Evolutionary conservation across 1,140 invertebrate species (phyloP).

Genomic region (Brachionus angularis): DNA sequence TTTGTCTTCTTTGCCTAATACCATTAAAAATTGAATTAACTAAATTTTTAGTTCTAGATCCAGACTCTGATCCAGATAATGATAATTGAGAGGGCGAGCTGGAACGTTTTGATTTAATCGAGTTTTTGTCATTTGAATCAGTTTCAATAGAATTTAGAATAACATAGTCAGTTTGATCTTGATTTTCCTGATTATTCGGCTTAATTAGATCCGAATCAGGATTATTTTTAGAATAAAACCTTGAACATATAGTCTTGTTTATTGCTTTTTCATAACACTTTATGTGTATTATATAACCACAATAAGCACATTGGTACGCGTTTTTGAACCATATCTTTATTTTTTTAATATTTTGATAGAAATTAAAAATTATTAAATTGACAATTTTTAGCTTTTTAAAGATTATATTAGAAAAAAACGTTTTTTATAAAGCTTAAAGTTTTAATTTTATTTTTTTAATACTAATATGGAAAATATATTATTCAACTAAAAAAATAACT

Average conservation of each 20-base stretch:
- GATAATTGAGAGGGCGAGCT: neutral
- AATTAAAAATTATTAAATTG: too few species aligned
- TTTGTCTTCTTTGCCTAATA: too few species aligned
- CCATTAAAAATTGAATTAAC: too few species aligned
- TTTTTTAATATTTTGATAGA: too few species aligned
- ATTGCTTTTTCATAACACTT: slow-evolving; percentile 40
- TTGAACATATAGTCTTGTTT: slow-evolving; percentile 19
- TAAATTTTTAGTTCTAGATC: too few species aligned
- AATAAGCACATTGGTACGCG: slow-evolving; percentile 35
- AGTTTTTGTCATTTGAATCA: too few species aligned
- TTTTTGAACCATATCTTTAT: slow-evolving; percentile 44
- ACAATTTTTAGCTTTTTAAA: too few species aligned
- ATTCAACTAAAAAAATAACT: too few species aligned
- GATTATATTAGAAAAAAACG: too few species aligned
- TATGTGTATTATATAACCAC: slow-evolving; percentile 32
- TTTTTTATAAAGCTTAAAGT: neutral
- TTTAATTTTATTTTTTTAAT: neutral
- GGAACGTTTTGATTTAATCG: neutral
- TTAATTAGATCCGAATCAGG: neutral
- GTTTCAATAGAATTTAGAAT: too few species aligned
- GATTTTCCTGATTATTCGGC: neutral
- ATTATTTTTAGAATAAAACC: slow-evolving; percentile 31
- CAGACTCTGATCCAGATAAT: neutral
- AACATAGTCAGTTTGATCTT: slow-evolving; percentile 13
- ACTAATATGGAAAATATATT: neutral